These are phyloP conservation scores for Tenthredo livida DNA, from an alignment of 2,888 invertebrate species.

Conservation along the genomic window DNA sequence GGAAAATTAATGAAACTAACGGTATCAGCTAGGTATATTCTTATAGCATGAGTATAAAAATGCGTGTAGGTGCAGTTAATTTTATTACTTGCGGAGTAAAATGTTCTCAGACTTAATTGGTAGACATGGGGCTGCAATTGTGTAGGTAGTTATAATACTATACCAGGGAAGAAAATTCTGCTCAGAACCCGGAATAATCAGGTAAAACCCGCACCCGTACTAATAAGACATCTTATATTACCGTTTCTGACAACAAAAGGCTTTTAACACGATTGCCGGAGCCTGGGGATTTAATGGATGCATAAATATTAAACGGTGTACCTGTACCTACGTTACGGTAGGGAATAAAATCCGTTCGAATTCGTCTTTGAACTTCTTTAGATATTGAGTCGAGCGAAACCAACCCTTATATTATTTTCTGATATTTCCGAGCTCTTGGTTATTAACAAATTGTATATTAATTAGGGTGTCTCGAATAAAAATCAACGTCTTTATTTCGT, in stretches of 20 bases:
- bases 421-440: neutral
- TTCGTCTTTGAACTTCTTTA: neutral
- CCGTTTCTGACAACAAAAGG: conserved; percentile 10
- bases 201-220: neutral
- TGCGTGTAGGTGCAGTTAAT: neutral
- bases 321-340: neutral
- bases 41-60: neutral
- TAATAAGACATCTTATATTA: conserved; percentile 1
- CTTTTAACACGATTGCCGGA: neutral
- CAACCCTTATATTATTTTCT: neutral
- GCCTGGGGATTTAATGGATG: conserved; percentile 19
- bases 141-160: neutral
- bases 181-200: neutral
- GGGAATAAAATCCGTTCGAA: neutral
- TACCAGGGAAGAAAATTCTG: neutral
- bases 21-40: neutral
- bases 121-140: neutral
- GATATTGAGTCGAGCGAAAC: neutral
- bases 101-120: neutral
- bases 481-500: no score
- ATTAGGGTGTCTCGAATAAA: no score
- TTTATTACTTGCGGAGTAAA: neutral
- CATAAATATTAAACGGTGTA: conserved; percentile 10
- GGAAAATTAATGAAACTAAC: neutral
- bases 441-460: neutral